Percentiles rank a stretch among this genome's conserved stretches.
phyloP scores from a whole-genome alignment of 1,140 invertebrate species.

The Aphaenogaster floridana region DNA sequence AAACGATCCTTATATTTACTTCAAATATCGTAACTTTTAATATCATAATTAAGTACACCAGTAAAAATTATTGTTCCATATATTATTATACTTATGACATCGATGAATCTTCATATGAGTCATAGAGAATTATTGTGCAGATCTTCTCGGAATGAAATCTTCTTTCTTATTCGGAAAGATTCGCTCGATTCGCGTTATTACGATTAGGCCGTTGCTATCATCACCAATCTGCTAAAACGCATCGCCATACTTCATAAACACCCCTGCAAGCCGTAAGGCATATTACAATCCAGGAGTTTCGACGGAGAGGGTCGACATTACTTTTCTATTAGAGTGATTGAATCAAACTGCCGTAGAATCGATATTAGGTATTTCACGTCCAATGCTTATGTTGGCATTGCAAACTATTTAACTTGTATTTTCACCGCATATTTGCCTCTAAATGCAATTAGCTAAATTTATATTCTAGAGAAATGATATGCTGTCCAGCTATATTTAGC shows the following conservation, averaged over 20 bases:
- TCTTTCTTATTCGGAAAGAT: conserved; percentile 40
- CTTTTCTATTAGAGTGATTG: conserved; percentile 81
- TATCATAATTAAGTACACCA: neutral
- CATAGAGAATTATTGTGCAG: conserved; percentile 30
- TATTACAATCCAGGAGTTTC: conserved; percentile 62
- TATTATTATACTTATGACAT: neutral
- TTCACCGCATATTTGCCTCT: neutral
- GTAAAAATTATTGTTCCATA: neutral
- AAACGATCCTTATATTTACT: neutral
- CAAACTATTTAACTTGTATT: conserved; percentile 38
- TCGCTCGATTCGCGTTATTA: conserved; percentile 69
- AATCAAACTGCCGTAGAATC: conserved; percentile 65
- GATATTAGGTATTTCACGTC: conserved; percentile 38
- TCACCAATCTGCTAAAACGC: conserved; percentile 81
- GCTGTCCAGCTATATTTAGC: conserved; percentile 4
- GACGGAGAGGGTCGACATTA: conserved; percentile 72
- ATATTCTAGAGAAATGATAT: neutral
- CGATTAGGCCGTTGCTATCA: conserved; percentile 66
- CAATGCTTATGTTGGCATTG: conserved; percentile 9
- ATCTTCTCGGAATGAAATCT: conserved; percentile 2
- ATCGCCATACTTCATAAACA: conserved; percentile 81
- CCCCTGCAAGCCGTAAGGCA: conserved; percentile 67
- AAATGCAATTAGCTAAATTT: conserved; percentile 5
- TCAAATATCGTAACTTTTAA: neutral
- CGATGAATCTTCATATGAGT: neutral